Evolutionary conservation across 2,797 vertebrate genomes (phyloP), one percentile per base, ranked within the genome.

Genomic region (Aphelocoma californica): DNA sequence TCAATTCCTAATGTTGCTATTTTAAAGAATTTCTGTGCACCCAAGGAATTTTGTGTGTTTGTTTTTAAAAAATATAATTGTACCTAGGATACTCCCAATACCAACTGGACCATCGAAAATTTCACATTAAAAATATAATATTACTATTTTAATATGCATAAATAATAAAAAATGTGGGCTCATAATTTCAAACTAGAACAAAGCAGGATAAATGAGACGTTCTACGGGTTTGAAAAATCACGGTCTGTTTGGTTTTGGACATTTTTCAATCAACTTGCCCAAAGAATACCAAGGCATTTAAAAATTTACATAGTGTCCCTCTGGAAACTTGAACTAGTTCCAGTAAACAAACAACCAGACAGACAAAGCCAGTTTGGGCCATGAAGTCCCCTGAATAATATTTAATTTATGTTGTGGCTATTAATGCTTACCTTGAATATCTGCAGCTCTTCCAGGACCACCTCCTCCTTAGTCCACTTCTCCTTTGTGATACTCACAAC

Each of bases 401-500:
- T 62, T 88, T 73, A 81, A 84, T 72, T 75, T n/a, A 47, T 58
- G 38, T 62, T 80, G 24, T n/a, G 34, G 17, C 10, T 44, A 31
- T 36, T 70, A 50, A 65, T 38, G 14, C 92, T 97, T 97, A 99
- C 99, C 99, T 99, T 98, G 96, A 99, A 99, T 90, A 99, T 97
- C 96, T 99, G 99, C 73, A 99, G 97, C 89, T 99, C 99, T 92
- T 99, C 99, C 44, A 99, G 97, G 12, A 99, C 97, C 25, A 99
- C 98, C 67, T 99, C 99, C 93, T 99, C 99, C 67, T 98, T 98
- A 38, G 98, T 97, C 99, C 99, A 99, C 92, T 99, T 98, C 91
- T 99, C 99, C 85, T 99, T 99, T 75, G 98, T 98, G 96, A 99
- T 99, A 94, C 98, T 99, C 88, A 99, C 98, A 90, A 99, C 99